Evolutionary conservation across 2,113 vertebrate species (phyloP).

Genomic region (Heteronetta atricapilla): DNA sequence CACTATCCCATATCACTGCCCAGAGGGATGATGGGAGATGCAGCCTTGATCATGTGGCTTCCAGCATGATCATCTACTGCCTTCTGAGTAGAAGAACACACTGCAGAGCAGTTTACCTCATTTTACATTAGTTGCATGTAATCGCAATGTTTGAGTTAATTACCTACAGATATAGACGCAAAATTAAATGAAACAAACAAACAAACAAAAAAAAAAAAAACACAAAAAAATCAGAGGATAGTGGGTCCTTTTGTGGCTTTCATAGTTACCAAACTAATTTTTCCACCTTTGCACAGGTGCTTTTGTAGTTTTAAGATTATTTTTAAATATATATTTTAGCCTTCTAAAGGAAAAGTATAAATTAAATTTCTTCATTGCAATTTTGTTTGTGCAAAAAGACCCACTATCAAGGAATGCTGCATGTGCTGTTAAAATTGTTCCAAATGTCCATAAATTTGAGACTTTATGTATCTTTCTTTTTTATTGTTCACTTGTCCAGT

Average conservation of each 20-base stretch:
- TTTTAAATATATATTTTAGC: constrained; percentile 77
- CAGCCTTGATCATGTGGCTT: constrained; percentile 94
- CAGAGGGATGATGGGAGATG: constrained; percentile 96
- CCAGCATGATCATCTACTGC: constrained; percentile 92
- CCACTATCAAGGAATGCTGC: constrained; percentile 96
- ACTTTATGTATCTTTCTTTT: constrained; percentile 77
- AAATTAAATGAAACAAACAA: constrained; percentile 71
- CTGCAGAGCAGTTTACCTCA: constrained; percentile 92
- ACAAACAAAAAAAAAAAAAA: background rate
- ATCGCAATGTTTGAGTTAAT: constrained; percentile 79
- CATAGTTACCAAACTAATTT: constrained; percentile 80
- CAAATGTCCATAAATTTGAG: constrained; percentile 82
- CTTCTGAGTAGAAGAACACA: constrained; percentile 92
- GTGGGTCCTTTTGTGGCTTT: constrained; percentile 99
- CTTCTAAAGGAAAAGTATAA: constrained; percentile 74
- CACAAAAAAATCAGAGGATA: constrained; percentile 84
- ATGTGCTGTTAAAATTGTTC: constrained; percentile 83
- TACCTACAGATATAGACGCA: constrained; percentile 75
- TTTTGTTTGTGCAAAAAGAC: constrained; percentile 95
- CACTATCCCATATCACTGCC: constrained; percentile 98
- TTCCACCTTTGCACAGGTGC: constrained; percentile 80
- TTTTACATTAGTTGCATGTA: constrained; percentile 87
- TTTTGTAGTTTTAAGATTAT: constrained; percentile 74
- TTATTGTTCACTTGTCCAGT: constrained; percentile 78
- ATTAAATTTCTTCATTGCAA: constrained; percentile 70